Percentiles rank a stretch among this genome's conserved stretches.
Conservation (phyloP, 2,113 vertebrate species). For the Callionymus lyra region DNA sequence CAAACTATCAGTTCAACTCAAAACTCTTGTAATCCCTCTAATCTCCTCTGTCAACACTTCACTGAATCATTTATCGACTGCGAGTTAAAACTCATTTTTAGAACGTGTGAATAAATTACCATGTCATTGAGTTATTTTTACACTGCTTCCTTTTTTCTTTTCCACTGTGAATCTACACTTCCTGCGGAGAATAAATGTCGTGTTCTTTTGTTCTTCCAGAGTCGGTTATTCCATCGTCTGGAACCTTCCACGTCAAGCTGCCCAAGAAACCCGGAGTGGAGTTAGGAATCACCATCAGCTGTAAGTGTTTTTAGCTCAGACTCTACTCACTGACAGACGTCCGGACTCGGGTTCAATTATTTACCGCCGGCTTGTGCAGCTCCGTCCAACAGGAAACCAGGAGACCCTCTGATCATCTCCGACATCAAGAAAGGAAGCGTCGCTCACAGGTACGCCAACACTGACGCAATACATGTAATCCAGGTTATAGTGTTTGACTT, state of each 20-base stretch:
- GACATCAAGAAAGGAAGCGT: slow-evolving; percentile 99
- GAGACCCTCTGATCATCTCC: slow-evolving; percentile 94
- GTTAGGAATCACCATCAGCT: slow-evolving; percentile 96
- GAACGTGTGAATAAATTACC: no score
- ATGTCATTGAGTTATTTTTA: no score
- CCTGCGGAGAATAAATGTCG: not conserved
- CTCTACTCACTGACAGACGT: not conserved
- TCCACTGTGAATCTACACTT: no score
- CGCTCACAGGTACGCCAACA: slow-evolving; percentile 82
- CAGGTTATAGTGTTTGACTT: not conserved
- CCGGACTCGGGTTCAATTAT: slow-evolving; percentile 11
- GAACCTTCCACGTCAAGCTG: slow-evolving; percentile 96
- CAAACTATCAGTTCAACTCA: no score
- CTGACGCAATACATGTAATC: not conserved
- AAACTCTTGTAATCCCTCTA: no score
- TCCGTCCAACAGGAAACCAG: slow-evolving; percentile 89
- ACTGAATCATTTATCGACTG: no score
- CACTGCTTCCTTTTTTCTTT: no score
- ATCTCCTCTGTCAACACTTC: no score
- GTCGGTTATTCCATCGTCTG: slow-evolving; percentile 95
- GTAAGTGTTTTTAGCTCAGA: slow-evolving; percentile 61
- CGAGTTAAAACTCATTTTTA: no score
- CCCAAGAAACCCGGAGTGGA: slow-evolving; percentile 96
- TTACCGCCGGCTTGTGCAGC: slow-evolving; percentile 60
- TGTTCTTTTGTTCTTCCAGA: slow-evolving; percentile 62